Base-by-base conservation (phyloP, 2,888 invertebrate genomes). In the Dugesia japonica region DNA sequence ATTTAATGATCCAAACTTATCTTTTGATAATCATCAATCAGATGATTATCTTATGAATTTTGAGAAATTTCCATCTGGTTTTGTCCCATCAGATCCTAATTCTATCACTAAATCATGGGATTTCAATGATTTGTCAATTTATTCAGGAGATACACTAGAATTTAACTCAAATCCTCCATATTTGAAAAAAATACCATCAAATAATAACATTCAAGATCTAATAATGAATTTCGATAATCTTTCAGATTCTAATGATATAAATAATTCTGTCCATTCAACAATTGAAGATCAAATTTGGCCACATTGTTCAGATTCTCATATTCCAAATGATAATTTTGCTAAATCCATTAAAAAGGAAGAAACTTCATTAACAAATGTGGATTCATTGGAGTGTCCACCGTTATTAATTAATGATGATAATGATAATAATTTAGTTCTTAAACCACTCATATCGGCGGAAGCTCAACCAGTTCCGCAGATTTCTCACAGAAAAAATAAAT, bases 221-320 rank as follows among this genome's bases (percentile, higher is more conserved):
- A 9, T 56, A 56, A 56, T 56, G 56, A 56, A 56, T 23, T 56
- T 56, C 4, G 56, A 56, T n/a, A 56, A 56, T n/a, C 56, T 56
- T 23, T 56, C 56, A 56, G 56, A 56, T 56, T 56, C 56, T 13
- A 56, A 56, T 56, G 56, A 56, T n/a, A 56, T 56, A 20, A n/a
- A 20, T n/a, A 56, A 56, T 56, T 56, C 56, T 56, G 56, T 20
- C 7, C 4, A n/a, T 56, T 56, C 56, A 9, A 56, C 56, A 20
- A 23, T 13, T n/a, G 56, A 56, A 23, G 56, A 56, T n/a, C n/a
- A 56, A 20, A 56, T 4, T n/a, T 56, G 56, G 56, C 17, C n/a
- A 9, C 23, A n/a, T 9, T 56, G 1, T 23, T n/a, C n/a, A 20
- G 56, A 56, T 56, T 4, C 4, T 4, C 4, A n/a, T 56, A n/a